Evolutionary conservation across 2,113 vertebrate species (phyloP).

Genomic region (Tychaedon coryphoeus): DNA sequence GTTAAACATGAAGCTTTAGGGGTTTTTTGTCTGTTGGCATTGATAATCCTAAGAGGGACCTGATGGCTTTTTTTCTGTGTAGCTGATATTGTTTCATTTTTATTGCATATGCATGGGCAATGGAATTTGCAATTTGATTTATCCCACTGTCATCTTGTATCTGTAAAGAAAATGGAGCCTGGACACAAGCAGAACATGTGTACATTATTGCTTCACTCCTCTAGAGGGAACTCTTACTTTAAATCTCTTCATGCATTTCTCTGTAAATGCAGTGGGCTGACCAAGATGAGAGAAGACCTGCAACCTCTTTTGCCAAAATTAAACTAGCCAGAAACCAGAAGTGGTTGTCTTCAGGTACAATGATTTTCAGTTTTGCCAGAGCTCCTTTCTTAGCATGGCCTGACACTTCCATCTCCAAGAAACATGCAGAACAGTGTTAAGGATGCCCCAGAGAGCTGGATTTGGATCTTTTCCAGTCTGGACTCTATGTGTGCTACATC

Average conservation of each 20-base stretch:
- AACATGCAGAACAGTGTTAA: neutral
- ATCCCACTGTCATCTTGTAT: neutral
- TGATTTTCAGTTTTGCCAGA: neutral
- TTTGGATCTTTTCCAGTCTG: neutral
- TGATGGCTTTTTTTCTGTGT: neutral
- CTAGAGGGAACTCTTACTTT: slow-evolving; percentile 53
- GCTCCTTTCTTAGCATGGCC: neutral
- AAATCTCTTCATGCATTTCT: neutral
- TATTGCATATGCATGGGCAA: neutral
- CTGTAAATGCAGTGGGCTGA: neutral
- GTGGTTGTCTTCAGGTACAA: neutral
- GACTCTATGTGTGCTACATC: neutral
- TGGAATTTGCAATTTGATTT: neutral
- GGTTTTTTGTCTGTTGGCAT: neutral
- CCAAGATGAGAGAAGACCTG: neutral
- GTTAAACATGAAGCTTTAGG: neutral
- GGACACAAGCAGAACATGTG: neutral
- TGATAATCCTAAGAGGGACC: neutral
- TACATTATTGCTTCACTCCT: neutral
- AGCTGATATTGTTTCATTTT: neutral
- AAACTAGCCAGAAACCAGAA: neutral
- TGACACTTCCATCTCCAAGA: neutral
- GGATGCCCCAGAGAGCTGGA: neutral
- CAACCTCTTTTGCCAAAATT: neutral
- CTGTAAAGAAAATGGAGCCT: neutral